These are phyloP conservation scores for Eunapius fragilis DNA, from an alignment of 37 sponge, comb jelly and placozoan genomes.

Conservation along the genomic window DNA sequence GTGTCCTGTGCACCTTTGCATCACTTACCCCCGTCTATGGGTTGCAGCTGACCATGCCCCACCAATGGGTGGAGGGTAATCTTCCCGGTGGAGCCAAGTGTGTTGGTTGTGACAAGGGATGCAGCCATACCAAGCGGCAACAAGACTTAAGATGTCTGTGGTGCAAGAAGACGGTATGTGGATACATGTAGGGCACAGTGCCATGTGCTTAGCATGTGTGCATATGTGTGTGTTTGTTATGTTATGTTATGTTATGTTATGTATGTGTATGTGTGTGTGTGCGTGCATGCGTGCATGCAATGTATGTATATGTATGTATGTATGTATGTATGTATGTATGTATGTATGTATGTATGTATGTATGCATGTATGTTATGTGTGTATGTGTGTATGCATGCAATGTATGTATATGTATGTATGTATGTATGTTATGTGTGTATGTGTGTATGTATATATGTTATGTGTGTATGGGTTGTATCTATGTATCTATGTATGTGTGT, in stretches of 20 bases:
- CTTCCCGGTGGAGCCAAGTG: constrained; percentile 85
- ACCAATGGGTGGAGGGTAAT: constrained; percentile 96
- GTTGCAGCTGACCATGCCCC: constrained; percentile 70
- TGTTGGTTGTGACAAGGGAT: constrained; percentile 67
- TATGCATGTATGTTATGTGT: no score
- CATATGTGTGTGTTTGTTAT: neutral
- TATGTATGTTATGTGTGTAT: neutral
- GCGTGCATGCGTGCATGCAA: no score
- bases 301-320: neutral
- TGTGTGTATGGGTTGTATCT: constrained; percentile 2
- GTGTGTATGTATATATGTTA: constrained; percentile 11
- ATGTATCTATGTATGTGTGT: no score
- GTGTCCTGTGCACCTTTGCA: neutral
- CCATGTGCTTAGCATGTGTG: neutral
- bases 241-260: neutral
- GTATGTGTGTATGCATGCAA: no score
- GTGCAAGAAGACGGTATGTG: constrained; percentile 89
- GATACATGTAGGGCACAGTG: neutral
- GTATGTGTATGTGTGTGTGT: neutral
- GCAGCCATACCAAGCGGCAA: constrained; percentile 72
- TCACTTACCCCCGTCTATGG: neutral
- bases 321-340: constrained; percentile 10
- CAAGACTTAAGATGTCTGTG: constrained; percentile 93
- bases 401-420: neutral
- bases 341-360: neutral